Base-by-base conservation (phyloP, 2,113 vertebrate genomes). In the Synodontis membranacea region DNA sequence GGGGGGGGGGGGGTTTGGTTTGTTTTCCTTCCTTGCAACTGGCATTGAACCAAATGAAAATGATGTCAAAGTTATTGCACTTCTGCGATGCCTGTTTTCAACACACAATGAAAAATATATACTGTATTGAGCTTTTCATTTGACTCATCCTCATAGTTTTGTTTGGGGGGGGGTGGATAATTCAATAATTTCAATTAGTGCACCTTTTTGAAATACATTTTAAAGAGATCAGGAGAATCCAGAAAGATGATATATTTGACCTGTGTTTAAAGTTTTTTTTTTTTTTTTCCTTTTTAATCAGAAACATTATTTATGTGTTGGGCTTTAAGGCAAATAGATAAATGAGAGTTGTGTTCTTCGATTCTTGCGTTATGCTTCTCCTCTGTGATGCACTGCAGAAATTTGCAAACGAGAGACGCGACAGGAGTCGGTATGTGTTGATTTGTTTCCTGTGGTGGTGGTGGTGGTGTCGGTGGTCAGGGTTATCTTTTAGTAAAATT, bases 181-280 rank as follows among this genome's bases (percentile, higher is more conserved):
- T 75, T 75, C 23, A 75, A 3, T 25, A 37, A 1, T 2, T 28
- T 85, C 14, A 66, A 68, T 68, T 54, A 42, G 34, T 80, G 46
- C 64, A 80, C 54, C 75, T 84, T 72, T 83, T 72, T 54, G 34
- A 66, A 37, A 46, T 50, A 60, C 10, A 34, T 52, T 66, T 37
- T 10, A 48, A 79, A 79, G 58, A 62, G 15, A 15, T 58, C 48
- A 56, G 68, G 11, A 83, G 10, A 6, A 5, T 70, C 46, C 46
- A 46, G 42, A 1, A 34, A 34, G 9, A 25, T 64, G n/a, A 9
- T 19, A 54, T 14, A 58, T 52, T 1, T 37, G 23, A 56, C 10
- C 37, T 42, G 66, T n/a, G 19, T n/a, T 70, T 23, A 31, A 64
- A 31, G 23, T 64, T 39, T 58, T 80, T 11, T 52, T 39, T 21